phyloP scores from a whole-genome alignment of 2,113 vertebrate genomes.

The Cranoglanis bouderius region DNA sequence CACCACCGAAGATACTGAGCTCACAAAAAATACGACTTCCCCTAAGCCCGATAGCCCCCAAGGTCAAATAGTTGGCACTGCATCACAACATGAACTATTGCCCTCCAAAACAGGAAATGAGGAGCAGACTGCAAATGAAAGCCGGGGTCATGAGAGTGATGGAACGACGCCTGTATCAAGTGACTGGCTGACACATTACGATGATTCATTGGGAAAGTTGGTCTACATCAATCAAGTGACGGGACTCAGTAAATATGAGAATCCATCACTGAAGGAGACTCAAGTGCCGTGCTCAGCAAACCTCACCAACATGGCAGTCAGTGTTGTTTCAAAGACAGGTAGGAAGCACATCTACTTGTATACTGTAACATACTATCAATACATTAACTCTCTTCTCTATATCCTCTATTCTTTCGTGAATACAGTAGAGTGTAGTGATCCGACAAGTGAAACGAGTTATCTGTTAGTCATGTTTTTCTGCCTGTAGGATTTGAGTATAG shows the following conservation, averaged over 20 bases:
- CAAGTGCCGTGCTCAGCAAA: conserved; percentile 79
- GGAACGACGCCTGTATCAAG: conserved; percentile 26
- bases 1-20: conserved; percentile 5
- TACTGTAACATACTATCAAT: neutral
- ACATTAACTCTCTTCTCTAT: neutral
- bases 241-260: conserved; percentile 85
- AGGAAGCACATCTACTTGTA: conserved; percentile 27
- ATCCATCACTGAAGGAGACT: conserved; percentile 70
- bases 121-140: conserved; percentile 36
- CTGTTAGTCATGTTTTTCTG: conserved; percentile 58
- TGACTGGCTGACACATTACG: conserved; percentile 74
- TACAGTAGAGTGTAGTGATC: neutral
- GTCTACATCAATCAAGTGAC: conserved; percentile 87
- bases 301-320: conserved; percentile 86
- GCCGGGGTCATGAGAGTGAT: neutral
- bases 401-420: neutral
- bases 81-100: conserved; percentile 30
- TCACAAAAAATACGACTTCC: conserved; percentile 34
- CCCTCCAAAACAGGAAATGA: conserved; percentile 28
- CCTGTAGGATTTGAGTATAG: conserved; percentile 85
- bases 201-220: conserved; percentile 75
- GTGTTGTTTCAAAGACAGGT: conserved; percentile 83
- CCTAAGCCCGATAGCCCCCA: neutral
- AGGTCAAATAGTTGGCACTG: conserved; percentile 39
- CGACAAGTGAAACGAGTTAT: neutral